Evolutionary conservation across 1,140 invertebrate species (phyloP), one percentile per base, ranked within the genome.

Genomic region (Eriocheir sinensis): DNA sequence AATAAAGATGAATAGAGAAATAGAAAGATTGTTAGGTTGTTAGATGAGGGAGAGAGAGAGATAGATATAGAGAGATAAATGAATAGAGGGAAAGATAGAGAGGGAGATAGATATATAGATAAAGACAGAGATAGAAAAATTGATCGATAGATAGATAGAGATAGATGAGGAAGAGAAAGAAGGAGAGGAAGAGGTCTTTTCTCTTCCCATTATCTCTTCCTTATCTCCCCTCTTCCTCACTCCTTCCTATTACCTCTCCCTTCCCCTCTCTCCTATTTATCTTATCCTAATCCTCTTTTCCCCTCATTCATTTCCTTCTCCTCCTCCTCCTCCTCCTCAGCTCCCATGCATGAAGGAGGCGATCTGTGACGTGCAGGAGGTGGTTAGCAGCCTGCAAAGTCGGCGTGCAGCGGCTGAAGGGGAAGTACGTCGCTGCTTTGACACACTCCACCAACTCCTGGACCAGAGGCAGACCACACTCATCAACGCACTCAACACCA

Each of bases 331-430:
- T 9, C 44, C 48, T 41, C 80, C 79, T 27, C 91, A 96, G 96
- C 96, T 97, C 30, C 97, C 97, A 8, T 96, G 96, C 79, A 96
- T 97, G 86, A 96, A 97, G 95, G 96, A 97, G 48, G 97, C 97
- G 32, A 96, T 97, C 41, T 96, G 96, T 85, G 93, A 96, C 27
- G 96, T 97, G n/a, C 96, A 96, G 2, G 96, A 96, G 90, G 96
- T 97, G 2, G 95, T 96, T 0, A 96, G 96, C 48, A 96, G 96
- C 92, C 95, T 97, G 81, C 94, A 95, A 34, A 96, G 96, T 34
- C 96, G 96, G 27, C 96, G 96, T 44, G 96, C 96, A 38, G 96
- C 96, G 41, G 96, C 96, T 27, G 96, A 97, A 90, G 95, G 96
- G 32, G 96, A 97, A 95, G 96, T 97, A 40, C 96, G 96, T 27